phyloP scores from a whole-genome alignment of 2,888 invertebrate genomes.

The Dilophus febrilis region DNA sequence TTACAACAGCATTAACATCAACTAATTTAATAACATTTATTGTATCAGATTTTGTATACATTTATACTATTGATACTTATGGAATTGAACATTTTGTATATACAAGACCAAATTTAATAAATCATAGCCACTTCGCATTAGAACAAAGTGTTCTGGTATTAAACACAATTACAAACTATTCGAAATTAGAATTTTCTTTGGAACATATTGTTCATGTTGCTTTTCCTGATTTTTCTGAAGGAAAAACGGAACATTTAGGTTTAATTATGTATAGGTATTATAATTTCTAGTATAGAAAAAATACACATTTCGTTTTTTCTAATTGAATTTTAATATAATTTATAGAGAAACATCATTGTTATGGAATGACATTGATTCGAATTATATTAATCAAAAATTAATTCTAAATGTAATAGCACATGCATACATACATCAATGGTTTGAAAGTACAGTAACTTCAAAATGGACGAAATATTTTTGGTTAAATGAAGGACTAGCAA shows the following conservation, averaged over 20 bases:
- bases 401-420: constrained; percentile 37
- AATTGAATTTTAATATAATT: too few relatives aligned
- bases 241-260: constrained; percentile 61
- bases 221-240: constrained; percentile 61
- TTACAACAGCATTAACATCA: constrained; percentile 39
- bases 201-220: constrained; percentile 39
- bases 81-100: constrained; percentile 25
- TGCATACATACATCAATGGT: constrained; percentile 60
- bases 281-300: too few relatives aligned
- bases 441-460: constrained; percentile 55
- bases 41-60: constrained; percentile 39
- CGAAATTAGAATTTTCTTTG: constrained; percentile 33
- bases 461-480: constrained; percentile 42
- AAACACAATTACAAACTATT: constrained; percentile 16
- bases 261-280: constrained; percentile 6
- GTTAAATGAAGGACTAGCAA: constrained; percentile 56
- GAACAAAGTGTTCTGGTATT: constrained; percentile 40
- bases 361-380: not conserved
- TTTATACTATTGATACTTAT: constrained; percentile 29
- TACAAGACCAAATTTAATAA: constrained; percentile 20
- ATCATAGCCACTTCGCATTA: constrained; percentile 34
- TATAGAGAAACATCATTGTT: constrained; percentile 2
- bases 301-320: too few relatives aligned
- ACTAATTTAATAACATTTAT: constrained; percentile 67
- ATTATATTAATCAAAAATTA: not conserved